A percentile compares a stretch with the other conserved stretches of the same genome.
These are phyloP conservation scores for Drosophila colorata DNA, from an alignment of 2,888 invertebrate species.

Conservation along the genomic window DNA sequence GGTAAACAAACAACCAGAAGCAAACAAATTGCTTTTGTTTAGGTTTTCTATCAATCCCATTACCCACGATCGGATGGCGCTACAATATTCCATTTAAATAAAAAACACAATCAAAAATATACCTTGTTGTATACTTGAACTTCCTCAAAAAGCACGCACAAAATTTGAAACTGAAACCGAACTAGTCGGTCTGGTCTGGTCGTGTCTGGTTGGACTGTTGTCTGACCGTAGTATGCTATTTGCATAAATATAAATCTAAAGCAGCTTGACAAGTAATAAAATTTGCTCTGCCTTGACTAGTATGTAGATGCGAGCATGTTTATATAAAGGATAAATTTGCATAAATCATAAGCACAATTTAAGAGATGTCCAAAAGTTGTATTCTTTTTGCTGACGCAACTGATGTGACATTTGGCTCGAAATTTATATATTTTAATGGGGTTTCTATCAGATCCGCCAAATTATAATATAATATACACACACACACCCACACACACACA, in stretches of 20 bases:
- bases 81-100: slow-evolving; percentile 19
- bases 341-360: slow-evolving; percentile 79
- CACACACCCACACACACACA: neutral
- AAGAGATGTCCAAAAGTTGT: slow-evolving; percentile 60
- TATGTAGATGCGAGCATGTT: slow-evolving; percentile 51
- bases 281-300: slow-evolving; percentile 67
- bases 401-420: slow-evolving; percentile 57
- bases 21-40: slow-evolving; percentile 9
- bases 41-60: slow-evolving; percentile 2
- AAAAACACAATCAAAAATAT: slow-evolving; percentile 1
- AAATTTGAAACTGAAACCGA: slow-evolving; percentile 29
- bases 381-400: slow-evolving; percentile 65
- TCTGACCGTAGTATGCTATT: slow-evolving; percentile 45
- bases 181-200: slow-evolving; percentile 50
- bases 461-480: slow-evolving; percentile 56
- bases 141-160: slow-evolving; percentile 33
- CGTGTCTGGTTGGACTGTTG: slow-evolving; percentile 19
- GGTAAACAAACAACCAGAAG: slow-evolving; percentile 8
- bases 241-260: slow-evolving; percentile 74
- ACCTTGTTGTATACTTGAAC: slow-evolving; percentile 14
- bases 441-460: slow-evolving; percentile 68
- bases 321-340: slow-evolving; percentile 73
- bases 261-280: slow-evolving; percentile 66
- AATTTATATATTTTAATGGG: slow-evolving; percentile 23
- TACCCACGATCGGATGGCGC: neutral